phyloP scores from a whole-genome alignment of 2,888 invertebrate genomes.

The Amphipyra tragopoginis region DNA sequence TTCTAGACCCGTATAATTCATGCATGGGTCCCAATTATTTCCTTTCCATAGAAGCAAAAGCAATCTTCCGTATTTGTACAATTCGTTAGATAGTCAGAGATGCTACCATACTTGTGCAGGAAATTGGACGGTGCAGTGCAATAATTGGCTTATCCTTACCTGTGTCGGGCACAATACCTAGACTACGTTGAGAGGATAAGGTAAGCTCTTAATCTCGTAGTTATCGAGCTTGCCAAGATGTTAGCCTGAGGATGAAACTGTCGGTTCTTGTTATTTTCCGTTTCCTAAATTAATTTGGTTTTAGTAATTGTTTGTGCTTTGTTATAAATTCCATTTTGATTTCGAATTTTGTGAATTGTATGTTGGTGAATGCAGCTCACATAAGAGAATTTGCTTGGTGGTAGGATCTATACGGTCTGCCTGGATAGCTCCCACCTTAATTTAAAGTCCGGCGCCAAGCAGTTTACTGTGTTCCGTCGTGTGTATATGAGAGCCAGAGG shows the following conservation, averaged over 20 bases:
- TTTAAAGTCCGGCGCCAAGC: no score
- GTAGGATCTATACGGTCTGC: no score
- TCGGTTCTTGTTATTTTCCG: conserved; percentile 2
- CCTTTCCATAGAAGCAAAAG: neutral
- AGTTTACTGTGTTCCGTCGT: no score
- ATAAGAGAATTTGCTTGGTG: no score
- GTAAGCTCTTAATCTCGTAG: conserved; percentile 41
- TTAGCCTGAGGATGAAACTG: conserved; percentile 21
- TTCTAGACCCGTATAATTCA: no score
- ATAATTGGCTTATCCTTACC: conserved; percentile 55
- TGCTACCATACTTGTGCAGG: conserved; percentile 30
- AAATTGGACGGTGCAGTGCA: conserved; percentile 47
- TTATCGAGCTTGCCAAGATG: conserved; percentile 51
- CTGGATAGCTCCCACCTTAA: no score
- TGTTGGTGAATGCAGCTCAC: no score
- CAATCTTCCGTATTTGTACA: conserved; percentile 10
- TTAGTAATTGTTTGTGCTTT: neutral
- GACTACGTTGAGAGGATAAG: conserved; percentile 12
- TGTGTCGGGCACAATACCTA: conserved; percentile 43
- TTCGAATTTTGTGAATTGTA: no score
- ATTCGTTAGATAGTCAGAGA: conserved; percentile 22
- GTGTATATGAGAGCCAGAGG: no score
- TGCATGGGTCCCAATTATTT: no score
- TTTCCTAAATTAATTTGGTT: neutral
- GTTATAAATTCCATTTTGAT: no score